phyloP scores from a whole-genome alignment of 2,113 vertebrate genomes.

The Scalopus aquaticus region DNA sequence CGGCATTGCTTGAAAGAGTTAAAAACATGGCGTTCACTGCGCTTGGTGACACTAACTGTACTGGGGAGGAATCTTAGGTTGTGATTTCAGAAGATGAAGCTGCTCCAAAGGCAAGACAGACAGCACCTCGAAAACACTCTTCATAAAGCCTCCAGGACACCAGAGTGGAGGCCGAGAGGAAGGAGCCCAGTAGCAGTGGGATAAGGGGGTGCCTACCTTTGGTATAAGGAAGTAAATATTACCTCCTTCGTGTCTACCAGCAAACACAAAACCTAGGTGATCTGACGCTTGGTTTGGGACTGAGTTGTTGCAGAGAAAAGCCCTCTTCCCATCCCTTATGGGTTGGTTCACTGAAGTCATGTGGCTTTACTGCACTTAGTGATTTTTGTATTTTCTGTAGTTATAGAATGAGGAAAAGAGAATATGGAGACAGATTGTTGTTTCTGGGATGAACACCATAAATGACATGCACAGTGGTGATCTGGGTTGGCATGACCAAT shows the following conservation, averaged over 20 bases:
- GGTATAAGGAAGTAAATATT: background rate
- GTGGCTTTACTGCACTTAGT: background rate
- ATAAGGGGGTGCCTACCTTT: background rate
- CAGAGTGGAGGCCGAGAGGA: background rate
- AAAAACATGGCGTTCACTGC: slow-evolving; percentile 68
- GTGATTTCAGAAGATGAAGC: background rate
- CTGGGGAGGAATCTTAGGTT: background rate
- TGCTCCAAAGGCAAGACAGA: background rate
- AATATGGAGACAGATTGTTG: background rate
- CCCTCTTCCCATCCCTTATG: background rate
- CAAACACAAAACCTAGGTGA: background rate
- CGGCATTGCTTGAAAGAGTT: slow-evolving; percentile 41
- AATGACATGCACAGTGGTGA: background rate
- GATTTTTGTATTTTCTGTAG: background rate
- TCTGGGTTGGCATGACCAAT: background rate
- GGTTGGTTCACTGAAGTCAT: background rate
- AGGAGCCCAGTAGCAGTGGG: background rate
- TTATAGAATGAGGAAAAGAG: background rate
- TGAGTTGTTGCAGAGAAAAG: background rate
- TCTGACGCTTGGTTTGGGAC: background rate
- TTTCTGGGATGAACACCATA: background rate
- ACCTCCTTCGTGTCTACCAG: background rate
- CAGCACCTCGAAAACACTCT: background rate
- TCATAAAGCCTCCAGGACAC: background rate
- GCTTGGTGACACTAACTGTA: slow-evolving; percentile 28